Evolutionary conservation across 2,113 vertebrate species (phyloP).

Genomic region (Corythoichthys intestinalis): DNA sequence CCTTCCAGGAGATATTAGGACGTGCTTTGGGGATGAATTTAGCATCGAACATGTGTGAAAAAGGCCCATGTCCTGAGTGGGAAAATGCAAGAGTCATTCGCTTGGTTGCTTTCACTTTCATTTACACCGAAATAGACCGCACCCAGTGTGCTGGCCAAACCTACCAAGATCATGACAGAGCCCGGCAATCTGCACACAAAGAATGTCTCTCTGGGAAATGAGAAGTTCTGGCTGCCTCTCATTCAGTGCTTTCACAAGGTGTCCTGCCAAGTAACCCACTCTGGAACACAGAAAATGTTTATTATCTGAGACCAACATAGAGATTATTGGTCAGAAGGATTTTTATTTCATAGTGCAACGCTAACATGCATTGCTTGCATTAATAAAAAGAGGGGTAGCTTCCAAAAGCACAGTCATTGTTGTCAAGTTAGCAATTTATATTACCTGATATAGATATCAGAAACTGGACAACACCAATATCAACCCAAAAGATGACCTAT

Average conservation of each 20-base stretch:
- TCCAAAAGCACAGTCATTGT: neutral
- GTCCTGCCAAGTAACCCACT: constrained; percentile 80
- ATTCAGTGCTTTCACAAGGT: constrained; percentile 74
- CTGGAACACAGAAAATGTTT: constrained; percentile 56
- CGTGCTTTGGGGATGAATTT: constrained; percentile 84
- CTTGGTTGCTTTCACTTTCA: neutral
- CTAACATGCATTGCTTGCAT: too few relatives aligned
- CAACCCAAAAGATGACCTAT: too few relatives aligned
- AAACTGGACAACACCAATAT: too few relatives aligned
- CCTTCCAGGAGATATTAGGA: constrained; percentile 79
- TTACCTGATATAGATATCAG: too few relatives aligned
- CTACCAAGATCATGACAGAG: constrained; percentile 95
- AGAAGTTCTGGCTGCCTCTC: constrained; percentile 82
- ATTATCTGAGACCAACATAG: too few relatives aligned
- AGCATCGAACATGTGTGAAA: constrained; percentile 94
- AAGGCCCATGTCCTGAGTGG: constrained; percentile 88
- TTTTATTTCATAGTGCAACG: too few relatives aligned
- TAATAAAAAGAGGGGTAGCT: too few relatives aligned
- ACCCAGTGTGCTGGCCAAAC: neutral
- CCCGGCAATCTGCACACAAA: constrained; percentile 94
- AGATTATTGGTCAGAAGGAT: too few relatives aligned
- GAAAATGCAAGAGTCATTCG: neutral
- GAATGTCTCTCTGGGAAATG: constrained; percentile 80
- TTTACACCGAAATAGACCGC: neutral
- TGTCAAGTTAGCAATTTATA: too few relatives aligned